Evolutionary conservation across 2,113 vertebrate species (phyloP).

Genomic region (Phaethornis superciliosus): DNA sequence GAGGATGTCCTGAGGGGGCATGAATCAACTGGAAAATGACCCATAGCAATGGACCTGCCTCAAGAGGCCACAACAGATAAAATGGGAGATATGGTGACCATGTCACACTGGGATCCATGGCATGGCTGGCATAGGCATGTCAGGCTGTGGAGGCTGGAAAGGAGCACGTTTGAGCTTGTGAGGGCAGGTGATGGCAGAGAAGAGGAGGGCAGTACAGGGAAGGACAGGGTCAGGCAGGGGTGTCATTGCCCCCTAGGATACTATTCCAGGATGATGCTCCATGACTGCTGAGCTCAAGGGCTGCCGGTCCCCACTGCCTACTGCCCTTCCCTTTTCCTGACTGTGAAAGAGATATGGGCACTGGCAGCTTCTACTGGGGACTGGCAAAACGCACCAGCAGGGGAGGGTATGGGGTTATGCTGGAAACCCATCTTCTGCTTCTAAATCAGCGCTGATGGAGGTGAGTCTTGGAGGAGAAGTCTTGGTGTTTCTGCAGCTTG

Average conservation of each 20-base stretch:
- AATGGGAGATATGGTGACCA: too few relatives aligned
- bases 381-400: neutral
- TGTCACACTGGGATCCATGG: neutral
- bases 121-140: neutral
- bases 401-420: neutral
- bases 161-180: neutral
- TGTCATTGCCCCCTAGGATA: neutral
- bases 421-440: neutral
- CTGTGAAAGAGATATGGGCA: neutral
- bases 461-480: neutral
- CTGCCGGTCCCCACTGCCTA: too few relatives aligned
- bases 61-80: neutral
- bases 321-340: neutral
- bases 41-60: neutral
- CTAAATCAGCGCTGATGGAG: neutral
- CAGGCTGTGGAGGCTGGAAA: neutral
- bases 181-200: neutral
- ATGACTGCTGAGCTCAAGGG: neutral
- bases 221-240: too few relatives aligned
- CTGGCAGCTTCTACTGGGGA: neutral
- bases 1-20: fast-evolving
- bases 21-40: neutral
- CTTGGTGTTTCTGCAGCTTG: neutral
- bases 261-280: neutral
- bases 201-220: too few relatives aligned